Evolutionary conservation across 2,888 invertebrate genomes (phyloP).

Genomic region (Actias luna): DNA sequence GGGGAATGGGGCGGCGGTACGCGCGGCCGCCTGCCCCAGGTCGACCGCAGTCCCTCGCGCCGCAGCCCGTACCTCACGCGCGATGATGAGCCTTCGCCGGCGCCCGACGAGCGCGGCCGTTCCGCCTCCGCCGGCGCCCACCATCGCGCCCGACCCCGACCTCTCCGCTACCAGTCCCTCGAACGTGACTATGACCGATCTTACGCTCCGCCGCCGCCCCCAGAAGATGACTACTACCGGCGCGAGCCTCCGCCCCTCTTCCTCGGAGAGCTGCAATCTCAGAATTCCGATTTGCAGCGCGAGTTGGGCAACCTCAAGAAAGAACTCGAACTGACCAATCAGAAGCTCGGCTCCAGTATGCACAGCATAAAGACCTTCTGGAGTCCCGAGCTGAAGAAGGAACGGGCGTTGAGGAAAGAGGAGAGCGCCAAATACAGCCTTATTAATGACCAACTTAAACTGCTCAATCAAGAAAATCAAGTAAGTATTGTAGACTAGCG

Average conservation of each 20-base stretch:
- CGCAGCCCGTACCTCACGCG: conserved; percentile 89
- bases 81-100: conserved; percentile 90
- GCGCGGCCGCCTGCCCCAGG: conserved; percentile 90
- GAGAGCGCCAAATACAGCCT: conserved; percentile 98
- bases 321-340: conserved; percentile 96
- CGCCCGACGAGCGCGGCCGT: conserved; percentile 92
- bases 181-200: conserved; percentile 92
- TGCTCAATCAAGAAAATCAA: conserved; percentile 98
- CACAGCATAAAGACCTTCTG: conserved; percentile 99
- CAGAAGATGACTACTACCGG: conserved; percentile 83
- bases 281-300: conserved; percentile 96
- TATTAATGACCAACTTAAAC: conserved; percentile 97
- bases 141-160: conserved; percentile 91
- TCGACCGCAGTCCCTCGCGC: conserved; percentile 94
- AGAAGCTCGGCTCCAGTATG: conserved; percentile 99
- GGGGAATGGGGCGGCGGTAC: conserved; percentile 69
- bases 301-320: conserved; percentile 95
- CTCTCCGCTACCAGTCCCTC: conserved; percentile 88
- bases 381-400: conserved; percentile 99
- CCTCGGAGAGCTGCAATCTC: conserved; percentile 94
- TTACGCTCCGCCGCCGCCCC: conserved; percentile 93
- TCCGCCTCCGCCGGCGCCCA: conserved; percentile 85
- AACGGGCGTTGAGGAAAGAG: conserved; percentile 97
- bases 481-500: conserved; percentile 74
- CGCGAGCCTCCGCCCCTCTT: conserved; percentile 84